A percentile compares a stretch with the other conserved stretches of the same genome.
Evolutionary conservation across 2,888 invertebrate genomes (phyloP).

Genomic region (Phorcus lineatus): DNA sequence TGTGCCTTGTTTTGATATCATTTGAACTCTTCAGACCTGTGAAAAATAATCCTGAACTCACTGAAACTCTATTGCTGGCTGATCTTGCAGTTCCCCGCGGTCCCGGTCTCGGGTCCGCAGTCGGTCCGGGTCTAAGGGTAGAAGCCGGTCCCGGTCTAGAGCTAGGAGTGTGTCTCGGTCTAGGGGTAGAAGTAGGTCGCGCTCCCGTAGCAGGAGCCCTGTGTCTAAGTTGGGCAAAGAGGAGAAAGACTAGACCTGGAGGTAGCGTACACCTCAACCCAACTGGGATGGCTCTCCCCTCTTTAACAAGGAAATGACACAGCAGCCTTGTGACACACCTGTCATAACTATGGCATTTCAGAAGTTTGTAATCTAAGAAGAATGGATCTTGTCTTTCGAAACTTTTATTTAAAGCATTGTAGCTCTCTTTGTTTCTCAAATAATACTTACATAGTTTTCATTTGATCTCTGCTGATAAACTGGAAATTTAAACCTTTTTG

Average conservation of each 20-base stretch:
- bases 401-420: no score
- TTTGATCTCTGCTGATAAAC: no score
- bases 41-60: neutral
- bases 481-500: no score
- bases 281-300: neutral
- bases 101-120: neutral
- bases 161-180: neutral
- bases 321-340: neutral
- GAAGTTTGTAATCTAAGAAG: no score
- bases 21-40: neutral
- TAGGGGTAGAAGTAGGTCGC: constrained; percentile 18
- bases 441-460: no score
- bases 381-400: no score
- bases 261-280: constrained; percentile 7
- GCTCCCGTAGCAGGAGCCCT: constrained; percentile 7
- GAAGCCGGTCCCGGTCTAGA: constrained; percentile 13
- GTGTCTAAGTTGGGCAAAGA: constrained; percentile 10
- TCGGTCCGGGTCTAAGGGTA: neutral
- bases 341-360: no score
- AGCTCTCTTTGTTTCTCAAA: no score
- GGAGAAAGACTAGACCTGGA: neutral
- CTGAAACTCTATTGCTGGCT: neutral
- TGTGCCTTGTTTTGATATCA: neutral
- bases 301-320: constrained; percentile 3
- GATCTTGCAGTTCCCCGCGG: constrained; percentile 15